Percentiles rank a stretch among this genome's conserved stretches.
phyloP scores from a whole-genome alignment of 1,140 invertebrate species.

The Cydia strobilella region DNA sequence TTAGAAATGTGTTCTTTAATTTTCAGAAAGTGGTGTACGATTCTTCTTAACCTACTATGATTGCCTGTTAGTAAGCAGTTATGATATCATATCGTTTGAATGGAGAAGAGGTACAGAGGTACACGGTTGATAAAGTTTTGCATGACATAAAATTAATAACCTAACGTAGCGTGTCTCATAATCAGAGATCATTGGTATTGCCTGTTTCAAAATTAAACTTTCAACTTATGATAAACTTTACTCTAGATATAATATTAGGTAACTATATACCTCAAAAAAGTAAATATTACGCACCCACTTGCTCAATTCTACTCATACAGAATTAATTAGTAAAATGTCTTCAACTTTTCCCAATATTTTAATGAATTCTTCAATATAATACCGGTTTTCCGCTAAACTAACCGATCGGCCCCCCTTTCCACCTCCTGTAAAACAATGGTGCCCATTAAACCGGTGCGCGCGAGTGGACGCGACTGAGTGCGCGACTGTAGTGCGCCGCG shows the following conservation, averaged over 20 bases:
- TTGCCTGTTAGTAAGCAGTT: too few species aligned
- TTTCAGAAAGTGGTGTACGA: too few species aligned
- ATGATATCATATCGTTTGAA: too few species aligned
- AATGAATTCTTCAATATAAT: conserved; percentile 12
- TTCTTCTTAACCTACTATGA: too few species aligned
- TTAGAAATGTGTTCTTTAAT: too few species aligned
- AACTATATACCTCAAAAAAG: background rate
- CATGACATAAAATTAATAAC: too few species aligned
- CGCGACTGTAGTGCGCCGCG: conserved; percentile 44
- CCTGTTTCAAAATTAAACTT: too few species aligned
- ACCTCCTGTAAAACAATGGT: conserved; percentile 62
- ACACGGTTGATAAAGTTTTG: too few species aligned
- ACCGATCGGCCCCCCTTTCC: conserved; percentile 32
- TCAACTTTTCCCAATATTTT: conserved; percentile 28
- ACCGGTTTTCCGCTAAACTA: conserved; percentile 8
- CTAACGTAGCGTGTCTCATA: too few species aligned
- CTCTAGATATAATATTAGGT: background rate
- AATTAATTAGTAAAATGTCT: conserved; percentile 4
- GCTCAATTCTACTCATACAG: background rate
- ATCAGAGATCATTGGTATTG: too few species aligned
- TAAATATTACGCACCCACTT: background rate
- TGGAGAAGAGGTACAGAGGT: too few species aligned
- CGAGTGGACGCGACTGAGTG: conserved; percentile 54
- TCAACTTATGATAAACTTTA: too few species aligned
- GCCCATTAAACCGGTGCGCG: conserved; percentile 72